These are phyloP conservation scores for Acrocephalus scirpaceus DNA, from an alignment of 2,797 vertebrate species.

Conservation along the genomic window DNA sequence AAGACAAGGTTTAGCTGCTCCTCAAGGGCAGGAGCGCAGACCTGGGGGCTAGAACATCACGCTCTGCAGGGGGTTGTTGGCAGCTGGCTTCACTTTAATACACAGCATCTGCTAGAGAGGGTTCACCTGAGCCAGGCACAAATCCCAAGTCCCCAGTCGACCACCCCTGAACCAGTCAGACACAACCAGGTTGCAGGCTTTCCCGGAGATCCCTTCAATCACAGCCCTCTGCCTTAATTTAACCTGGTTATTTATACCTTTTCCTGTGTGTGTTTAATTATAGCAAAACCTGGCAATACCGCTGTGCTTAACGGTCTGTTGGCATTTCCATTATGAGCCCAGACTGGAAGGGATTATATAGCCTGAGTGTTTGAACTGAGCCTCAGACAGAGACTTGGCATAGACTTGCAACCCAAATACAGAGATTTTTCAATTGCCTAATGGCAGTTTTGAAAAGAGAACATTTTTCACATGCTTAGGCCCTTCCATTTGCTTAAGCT, in stretches of 20 bases:
- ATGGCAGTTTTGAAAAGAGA: constrained; percentile 54
- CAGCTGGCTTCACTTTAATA: background rate
- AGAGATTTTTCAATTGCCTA: constrained; percentile 64
- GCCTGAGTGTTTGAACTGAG: constrained; percentile 58
- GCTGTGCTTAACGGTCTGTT: constrained; percentile 63
- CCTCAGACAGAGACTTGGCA: constrained; percentile 59
- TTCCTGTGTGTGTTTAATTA: constrained; percentile 62
- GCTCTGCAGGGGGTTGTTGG: background rate
- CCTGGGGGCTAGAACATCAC: background rate
- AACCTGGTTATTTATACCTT: constrained; percentile 60
- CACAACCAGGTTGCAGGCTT: background rate
- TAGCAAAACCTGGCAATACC: constrained; percentile 48
- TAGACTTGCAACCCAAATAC: constrained; percentile 34
- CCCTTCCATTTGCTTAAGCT: constrained; percentile 43
- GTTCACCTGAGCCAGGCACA: background rate
- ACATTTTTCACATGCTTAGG: constrained; percentile 64
- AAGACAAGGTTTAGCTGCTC: background rate
- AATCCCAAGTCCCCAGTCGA: background rate
- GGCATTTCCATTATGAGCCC: constrained; percentile 55
- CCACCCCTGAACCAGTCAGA: background rate
- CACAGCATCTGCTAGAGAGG: background rate
- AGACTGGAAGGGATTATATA: constrained; percentile 64
- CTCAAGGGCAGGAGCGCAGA: background rate
- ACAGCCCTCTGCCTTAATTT: constrained; percentile 30
- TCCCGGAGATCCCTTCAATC: background rate